Percentiles rank a stretch among this genome's conserved stretches.
Conservation (phyloP, 2,888 invertebrate species). For the Lycaena phlaeas region DNA sequence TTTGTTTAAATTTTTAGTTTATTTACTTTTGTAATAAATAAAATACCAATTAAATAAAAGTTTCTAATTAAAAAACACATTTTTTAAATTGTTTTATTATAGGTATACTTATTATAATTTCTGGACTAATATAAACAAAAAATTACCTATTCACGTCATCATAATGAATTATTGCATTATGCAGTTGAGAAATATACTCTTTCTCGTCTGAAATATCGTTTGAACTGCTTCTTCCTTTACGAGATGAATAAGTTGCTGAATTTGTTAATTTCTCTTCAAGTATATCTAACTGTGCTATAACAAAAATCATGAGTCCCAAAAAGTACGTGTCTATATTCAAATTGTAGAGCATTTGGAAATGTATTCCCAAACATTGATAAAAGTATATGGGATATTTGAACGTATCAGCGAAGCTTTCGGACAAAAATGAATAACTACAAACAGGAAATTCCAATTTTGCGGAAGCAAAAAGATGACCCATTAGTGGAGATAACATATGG, state of each 20-base stretch:
- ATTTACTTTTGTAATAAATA: too few relatives aligned
- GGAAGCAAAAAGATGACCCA: slow-evolving; percentile 28
- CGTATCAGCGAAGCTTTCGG: slow-evolving; percentile 25
- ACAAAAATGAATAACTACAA: slow-evolving; percentile 37
- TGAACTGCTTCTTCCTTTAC: too few relatives aligned
- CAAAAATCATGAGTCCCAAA: slow-evolving; percentile 37
- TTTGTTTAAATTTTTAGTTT: too few relatives aligned
- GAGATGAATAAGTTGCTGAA: too few relatives aligned
- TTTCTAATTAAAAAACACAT: too few relatives aligned
- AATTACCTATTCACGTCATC: slow-evolving; percentile 36
- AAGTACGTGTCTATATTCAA: slow-evolving; percentile 41
- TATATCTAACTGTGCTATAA: slow-evolving; percentile 42
- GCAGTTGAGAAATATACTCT: slow-evolving; percentile 26
- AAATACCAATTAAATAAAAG: too few relatives aligned
- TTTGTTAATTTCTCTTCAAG: slow-evolving; percentile 34
- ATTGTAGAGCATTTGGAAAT: slow-evolving; percentile 35
- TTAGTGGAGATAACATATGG: slow-evolving; percentile 28
- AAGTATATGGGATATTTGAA: slow-evolving; percentile 36
- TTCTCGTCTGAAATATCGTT: too few relatives aligned
- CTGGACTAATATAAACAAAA: too few relatives aligned
- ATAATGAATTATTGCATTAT: slow-evolving; percentile 34
- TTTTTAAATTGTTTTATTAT: too few relatives aligned
- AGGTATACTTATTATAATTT: too few relatives aligned
- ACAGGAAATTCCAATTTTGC: slow-evolving; percentile 29
- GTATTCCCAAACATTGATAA: slow-evolving; percentile 39